These are phyloP conservation scores for Apistogramma diplotaenia DNA, from an alignment of 2,113 vertebrate species.

Conservation along the genomic window DNA sequence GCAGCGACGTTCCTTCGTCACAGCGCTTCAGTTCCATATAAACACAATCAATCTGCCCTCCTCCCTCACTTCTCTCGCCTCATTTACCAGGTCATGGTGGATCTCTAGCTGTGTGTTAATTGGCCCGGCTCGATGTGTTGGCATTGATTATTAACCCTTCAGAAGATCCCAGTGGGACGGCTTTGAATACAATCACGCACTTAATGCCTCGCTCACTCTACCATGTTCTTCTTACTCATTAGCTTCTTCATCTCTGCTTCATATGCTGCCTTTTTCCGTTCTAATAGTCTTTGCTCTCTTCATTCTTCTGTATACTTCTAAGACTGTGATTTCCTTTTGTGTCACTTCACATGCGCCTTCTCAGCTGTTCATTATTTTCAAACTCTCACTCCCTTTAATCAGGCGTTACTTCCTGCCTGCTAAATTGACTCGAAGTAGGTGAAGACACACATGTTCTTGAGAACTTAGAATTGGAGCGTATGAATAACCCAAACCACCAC, in stretches of 20 bases:
- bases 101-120: conserved; percentile 50
- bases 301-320: neutral
- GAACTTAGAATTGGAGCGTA: neutral
- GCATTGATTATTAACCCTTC: conserved; percentile 51
- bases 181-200: conserved; percentile 25
- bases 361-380: neutral
- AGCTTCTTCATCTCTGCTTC: neutral
- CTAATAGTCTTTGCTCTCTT: neutral
- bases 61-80: neutral
- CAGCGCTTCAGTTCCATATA: neutral
- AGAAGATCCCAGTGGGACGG: conserved; percentile 34
- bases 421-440: neutral
- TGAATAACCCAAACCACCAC: neutral
- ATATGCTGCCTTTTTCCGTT: neutral
- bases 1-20: neutral
- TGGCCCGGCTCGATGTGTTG: conserved; percentile 11
- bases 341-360: neutral
- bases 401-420: neutral
- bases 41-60: conserved; percentile 40
- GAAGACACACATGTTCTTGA: neutral
- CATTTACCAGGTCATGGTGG: conserved; percentile 33
- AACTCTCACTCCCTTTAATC: neutral
- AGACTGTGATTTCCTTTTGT: neutral
- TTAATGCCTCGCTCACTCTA: neutral
- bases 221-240: neutral